phyloP scores from a whole-genome alignment of 2,797 vertebrate species.

The Anguilla obscura region DNA sequence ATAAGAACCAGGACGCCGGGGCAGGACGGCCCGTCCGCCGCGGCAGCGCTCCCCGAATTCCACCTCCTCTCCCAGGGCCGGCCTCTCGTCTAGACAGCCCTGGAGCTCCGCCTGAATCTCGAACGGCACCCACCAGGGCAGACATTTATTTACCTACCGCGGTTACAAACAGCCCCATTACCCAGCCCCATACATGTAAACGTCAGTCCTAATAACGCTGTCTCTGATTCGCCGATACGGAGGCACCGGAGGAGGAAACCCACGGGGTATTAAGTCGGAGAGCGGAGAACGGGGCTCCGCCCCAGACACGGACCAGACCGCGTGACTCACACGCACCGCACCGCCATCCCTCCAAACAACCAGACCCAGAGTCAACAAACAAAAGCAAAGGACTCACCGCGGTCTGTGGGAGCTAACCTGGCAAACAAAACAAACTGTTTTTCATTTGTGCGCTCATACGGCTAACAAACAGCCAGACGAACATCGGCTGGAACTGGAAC shows the following conservation, averaged over 20 bases:
- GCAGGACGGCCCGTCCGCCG: slow-evolving; percentile 15
- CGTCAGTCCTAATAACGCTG: slow-evolving; percentile 24
- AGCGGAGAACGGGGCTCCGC: background rate
- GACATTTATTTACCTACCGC: background rate
- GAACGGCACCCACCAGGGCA: slow-evolving; percentile 25
- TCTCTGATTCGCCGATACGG: slow-evolving; percentile 32
- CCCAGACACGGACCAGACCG: background rate
- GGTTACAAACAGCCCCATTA: slow-evolving; percentile 31
- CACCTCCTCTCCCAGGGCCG: background rate
- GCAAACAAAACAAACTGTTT: background rate
- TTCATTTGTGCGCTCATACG: background rate
- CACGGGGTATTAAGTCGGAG: background rate
- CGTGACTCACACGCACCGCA: background rate
- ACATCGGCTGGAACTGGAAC: background rate
- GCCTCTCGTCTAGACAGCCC: slow-evolving; percentile 10
- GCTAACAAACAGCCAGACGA: background rate
- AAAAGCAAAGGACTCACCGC: background rate
- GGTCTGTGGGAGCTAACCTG: background rate
- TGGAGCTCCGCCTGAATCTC: slow-evolving; percentile 27
- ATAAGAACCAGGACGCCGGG: slow-evolving; percentile 51
- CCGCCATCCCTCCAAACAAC: background rate
- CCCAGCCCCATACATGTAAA: slow-evolving; percentile 39
- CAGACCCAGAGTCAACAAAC: background rate
- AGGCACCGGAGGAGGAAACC: background rate
- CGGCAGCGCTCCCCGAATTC: background rate